Base-by-base conservation (phyloP, 2,113 vertebrate species). In the Montifringilla adamsi region DNA sequence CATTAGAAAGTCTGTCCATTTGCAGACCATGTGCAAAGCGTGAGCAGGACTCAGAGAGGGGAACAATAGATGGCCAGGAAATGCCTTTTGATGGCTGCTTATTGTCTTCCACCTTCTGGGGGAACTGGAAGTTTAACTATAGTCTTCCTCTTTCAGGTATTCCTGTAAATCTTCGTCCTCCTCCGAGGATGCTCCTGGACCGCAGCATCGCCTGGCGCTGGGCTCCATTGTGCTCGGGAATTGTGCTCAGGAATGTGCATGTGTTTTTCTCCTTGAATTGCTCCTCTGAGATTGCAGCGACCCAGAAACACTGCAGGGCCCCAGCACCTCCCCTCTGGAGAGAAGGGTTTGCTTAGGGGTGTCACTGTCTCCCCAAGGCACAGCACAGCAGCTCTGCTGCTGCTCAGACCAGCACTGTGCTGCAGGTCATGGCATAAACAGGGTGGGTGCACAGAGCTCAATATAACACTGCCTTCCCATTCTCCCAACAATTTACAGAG, bases 61-160 rank as follows among this genome's bases (percentile, higher is more conserved):
- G 37, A 95, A 97, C 90, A 94, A 96, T 96, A 69, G 81, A 90
- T 73, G 46, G 73, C 43, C 91, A 96, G 96, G 96, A 97, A 97
- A 93, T 82, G 67, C 84, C 80, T 95, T 90, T 78, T 86, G 70
- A 19, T 77, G 75, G 81, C 90, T 77, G 70, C 37, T 91, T 73
- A 95, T 96, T 96, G 96, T 96, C 93, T 96, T 79, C 90, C 72
- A 95, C 94, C 88, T 97, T 96, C 83, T 81, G 41, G 83, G 94
- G 86, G 73, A 96, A 96, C 93, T 92, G 93, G 93, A 95, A 95
- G 93, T 95, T 97, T 95, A 95, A 79, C 79, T 93, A 72, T 21
- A 92, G 77, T 93, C 66, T 96, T 96, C 87, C 92, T 87, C 70
- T 92, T 68, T 83, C 95, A 96, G 96, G 90, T 97, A 87, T 95